phyloP scores from a whole-genome alignment of 92 coral and sea anemone species.

The Umimayanthus kanabou region DNA sequence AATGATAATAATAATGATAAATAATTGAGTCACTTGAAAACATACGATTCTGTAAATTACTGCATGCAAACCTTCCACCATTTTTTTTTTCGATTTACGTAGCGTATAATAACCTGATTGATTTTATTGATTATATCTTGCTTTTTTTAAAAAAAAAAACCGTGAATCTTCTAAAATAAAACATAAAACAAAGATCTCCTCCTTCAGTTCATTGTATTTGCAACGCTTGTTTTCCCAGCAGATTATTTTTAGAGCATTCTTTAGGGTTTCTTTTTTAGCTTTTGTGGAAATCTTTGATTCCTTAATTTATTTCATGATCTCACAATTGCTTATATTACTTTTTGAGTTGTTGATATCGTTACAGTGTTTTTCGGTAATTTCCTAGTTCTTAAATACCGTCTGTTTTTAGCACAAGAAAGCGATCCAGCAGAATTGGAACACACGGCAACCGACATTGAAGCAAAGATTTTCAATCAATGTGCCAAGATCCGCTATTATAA shows the following conservation, averaged over 20 bases:
- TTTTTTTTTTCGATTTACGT: too few species aligned
- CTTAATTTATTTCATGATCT: background rate
- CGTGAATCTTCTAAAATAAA: too few species aligned
- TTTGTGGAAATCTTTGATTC: background rate
- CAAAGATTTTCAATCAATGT: background rate
- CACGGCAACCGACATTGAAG: background rate
- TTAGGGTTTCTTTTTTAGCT: too few species aligned
- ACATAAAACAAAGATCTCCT: too few species aligned
- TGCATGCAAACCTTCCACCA: too few species aligned
- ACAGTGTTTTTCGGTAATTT: background rate
- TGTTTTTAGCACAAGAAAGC: background rate
- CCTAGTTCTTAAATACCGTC: background rate
- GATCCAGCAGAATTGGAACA: background rate
- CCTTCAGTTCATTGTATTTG: too few species aligned
- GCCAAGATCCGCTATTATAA: background rate
- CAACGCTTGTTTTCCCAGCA: background rate
- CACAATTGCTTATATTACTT: background rate
- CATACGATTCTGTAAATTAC: too few species aligned
- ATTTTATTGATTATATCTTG: too few species aligned
- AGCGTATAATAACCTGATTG: too few species aligned
- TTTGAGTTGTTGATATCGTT: background rate
- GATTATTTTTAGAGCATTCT: background rate
- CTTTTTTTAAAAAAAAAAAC: too few species aligned
- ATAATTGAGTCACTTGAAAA: too few species aligned
- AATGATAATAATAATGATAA: too few species aligned